A percentile compares a stretch with the other conserved stretches of the same genome.
Evolutionary conservation across 2,888 invertebrate species (phyloP).

Genomic region (Pinctada fucata): DNA sequence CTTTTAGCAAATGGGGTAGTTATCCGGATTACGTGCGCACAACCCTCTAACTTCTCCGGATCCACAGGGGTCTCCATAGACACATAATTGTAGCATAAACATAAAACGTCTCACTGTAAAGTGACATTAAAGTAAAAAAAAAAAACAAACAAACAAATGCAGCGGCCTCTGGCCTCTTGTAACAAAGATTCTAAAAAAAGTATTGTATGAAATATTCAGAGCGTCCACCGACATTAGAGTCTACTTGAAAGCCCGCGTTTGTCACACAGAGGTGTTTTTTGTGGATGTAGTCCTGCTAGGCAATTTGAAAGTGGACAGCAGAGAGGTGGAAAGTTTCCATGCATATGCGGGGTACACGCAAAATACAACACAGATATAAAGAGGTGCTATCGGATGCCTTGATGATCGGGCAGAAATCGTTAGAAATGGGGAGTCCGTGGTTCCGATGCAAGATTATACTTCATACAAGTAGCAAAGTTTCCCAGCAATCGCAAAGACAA

Average conservation of each 20-base stretch:
- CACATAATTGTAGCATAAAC: no score
- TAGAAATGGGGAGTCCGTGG: background rate
- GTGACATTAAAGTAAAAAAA: no score
- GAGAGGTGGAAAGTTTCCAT: slow-evolving; percentile 32
- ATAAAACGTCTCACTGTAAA: no score
- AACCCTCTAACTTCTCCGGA: no score
- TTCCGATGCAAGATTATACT: slow-evolving; percentile 12
- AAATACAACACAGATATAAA: background rate
- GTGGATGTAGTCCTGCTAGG: slow-evolving; percentile 34
- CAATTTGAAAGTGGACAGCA: no score
- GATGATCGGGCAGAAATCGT: slow-evolving; percentile 4
- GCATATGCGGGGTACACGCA: background rate
- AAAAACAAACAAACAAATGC: no score
- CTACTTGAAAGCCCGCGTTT: slow-evolving; percentile 27
- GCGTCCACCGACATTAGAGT: slow-evolving; percentile 18
- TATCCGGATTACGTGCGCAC: no score
- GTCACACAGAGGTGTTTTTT: slow-evolving; percentile 24
- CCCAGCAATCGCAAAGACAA: background rate
- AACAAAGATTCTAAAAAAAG: no score
- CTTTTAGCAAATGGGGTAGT: no score
- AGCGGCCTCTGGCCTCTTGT: no score
- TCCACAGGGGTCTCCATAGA: no score
- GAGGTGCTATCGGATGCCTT: background rate
- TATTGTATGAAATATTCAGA: slow-evolving; percentile 6
- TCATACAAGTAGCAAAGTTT: background rate